Evolutionary conservation across 1,140 invertebrate species (phyloP), one percentile per base, ranked within the genome.

Genomic region (Arion vulgaris): DNA sequence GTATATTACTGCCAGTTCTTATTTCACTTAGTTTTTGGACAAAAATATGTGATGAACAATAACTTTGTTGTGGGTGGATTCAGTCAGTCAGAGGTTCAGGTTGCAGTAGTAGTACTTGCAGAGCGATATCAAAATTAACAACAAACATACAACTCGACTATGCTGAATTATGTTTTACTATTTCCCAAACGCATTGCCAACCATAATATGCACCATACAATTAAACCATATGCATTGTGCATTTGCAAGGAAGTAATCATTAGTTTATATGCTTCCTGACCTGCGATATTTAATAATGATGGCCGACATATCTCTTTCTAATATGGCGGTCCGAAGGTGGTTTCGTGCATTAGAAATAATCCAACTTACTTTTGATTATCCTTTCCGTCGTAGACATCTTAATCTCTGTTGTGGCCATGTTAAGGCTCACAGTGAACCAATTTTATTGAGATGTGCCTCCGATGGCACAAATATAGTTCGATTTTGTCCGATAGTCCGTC

Each of bases 341-440:
- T 75, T 78, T 53, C 75, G 45, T 19, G 51, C 17, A n/a, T 62
- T 83, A 83, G 83, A 62, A 72, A 80, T 53, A 83, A 66, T 39
- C 34, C 51, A 71, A 87, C 87, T 95, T 94, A 95, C 95, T 95
- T 95, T 95, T 95, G 87, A 95, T 94, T 89, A 95, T 94, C 91
- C 95, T 94, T 87, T 95, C 95, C 90, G 95, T 95, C 86, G 95
- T 95, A 87, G 95, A 94, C 90, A 95, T 92, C 93, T 95, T 95
- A 88, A 87, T 86, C 81, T 92, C 91, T 84, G 89, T 89, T 62
- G 89, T 88, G 88, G 91, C 88, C 91, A 92, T 92, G 85, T 84
- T 91, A 82, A 85, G 86, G 86, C 86, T 88, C 87, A 86, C 77
- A 68, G 84, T 71, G 79, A 80, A 84, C 84, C 81, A 87, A 86